A percentile compares a stretch with the other conserved stretches of the same genome.
These are phyloP conservation scores for Drosophila sturtevanti DNA, from an alignment of 1,140 invertebrate genomes.

Conservation along the genomic window DNA sequence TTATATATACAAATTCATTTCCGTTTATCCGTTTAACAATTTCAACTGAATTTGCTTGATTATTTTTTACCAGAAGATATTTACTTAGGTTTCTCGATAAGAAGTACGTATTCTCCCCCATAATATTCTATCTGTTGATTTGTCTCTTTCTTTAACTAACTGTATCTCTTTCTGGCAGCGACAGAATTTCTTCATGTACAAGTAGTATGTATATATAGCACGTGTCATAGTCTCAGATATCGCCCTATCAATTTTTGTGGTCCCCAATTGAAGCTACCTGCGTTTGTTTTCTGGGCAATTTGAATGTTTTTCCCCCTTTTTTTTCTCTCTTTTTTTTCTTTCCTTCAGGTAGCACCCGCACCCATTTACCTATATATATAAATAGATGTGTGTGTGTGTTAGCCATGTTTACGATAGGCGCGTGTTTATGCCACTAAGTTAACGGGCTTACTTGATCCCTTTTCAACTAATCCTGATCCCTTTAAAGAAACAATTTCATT, in stretches of 20 bases:
- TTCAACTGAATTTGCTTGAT: neutral
- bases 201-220: neutral
- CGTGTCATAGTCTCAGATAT: neutral
- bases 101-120: neutral
- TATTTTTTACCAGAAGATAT: neutral
- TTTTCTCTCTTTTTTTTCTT: neutral
- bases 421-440: neutral
- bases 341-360: neutral
- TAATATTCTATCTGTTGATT: neutral
- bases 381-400: neutral
- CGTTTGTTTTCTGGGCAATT: neutral
- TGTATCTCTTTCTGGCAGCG: neutral
- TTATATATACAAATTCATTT: neutral
- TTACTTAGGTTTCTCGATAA: neutral
- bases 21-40: neutral
- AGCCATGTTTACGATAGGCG: neutral
- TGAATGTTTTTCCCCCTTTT: neutral
- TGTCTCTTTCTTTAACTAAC: neutral
- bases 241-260: neutral
- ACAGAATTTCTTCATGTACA: neutral
- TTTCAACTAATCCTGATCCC: neutral
- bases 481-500: neutral
- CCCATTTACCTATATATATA: neutral
- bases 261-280: slow-evolving; percentile 2
- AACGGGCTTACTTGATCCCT: neutral